phyloP scores from a whole-genome alignment of 1,140 invertebrate genomes.

The Drosophila murphyi region DNA sequence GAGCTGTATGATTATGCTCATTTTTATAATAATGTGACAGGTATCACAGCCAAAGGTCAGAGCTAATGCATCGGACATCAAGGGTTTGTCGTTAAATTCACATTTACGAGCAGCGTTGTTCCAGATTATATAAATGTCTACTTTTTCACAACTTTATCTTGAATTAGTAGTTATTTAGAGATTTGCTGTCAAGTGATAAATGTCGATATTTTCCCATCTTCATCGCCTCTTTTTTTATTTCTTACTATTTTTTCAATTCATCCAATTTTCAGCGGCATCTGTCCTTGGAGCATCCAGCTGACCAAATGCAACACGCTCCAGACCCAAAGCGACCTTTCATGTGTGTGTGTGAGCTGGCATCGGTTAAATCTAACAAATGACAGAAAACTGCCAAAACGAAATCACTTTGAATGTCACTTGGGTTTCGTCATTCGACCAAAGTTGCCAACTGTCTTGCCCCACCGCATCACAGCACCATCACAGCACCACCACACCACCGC shows the following conservation, averaged over 20 bases:
- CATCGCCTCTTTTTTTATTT: slow-evolving; percentile 8
- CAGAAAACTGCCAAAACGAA: slow-evolving; percentile 77
- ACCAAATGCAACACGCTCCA: slow-evolving; percentile 23
- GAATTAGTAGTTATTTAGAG: slow-evolving; percentile 50
- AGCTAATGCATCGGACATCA: not conserved
- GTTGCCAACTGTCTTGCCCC: slow-evolving; percentile 36
- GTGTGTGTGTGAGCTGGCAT: slow-evolving; percentile 37
- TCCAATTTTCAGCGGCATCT: slow-evolving; percentile 36
- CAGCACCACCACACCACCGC: not conserved
- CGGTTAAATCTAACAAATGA: slow-evolving; percentile 76
- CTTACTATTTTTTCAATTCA: slow-evolving; percentile 9
- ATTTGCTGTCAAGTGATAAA: slow-evolving; percentile 70
- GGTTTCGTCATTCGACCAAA: slow-evolving; percentile 73
- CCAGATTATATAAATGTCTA: slow-evolving; percentile 59
- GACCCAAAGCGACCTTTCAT: slow-evolving; percentile 39
- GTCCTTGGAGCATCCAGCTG: slow-evolving; percentile 53
- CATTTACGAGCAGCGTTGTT: not conserved
- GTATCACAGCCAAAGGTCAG: not conserved
- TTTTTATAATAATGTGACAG: slow-evolving; percentile 3
- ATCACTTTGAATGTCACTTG: slow-evolving; percentile 80
- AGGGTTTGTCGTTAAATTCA: not conserved
- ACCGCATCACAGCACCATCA: not conserved
- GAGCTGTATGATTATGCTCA: slow-evolving; percentile 1
- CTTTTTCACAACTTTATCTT: slow-evolving; percentile 39
- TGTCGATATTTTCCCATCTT: slow-evolving; percentile 37